These are phyloP conservation scores for Vollenhovia emeryi DNA, from an alignment of 1,140 invertebrate genomes.

Conservation along the genomic window DNA sequence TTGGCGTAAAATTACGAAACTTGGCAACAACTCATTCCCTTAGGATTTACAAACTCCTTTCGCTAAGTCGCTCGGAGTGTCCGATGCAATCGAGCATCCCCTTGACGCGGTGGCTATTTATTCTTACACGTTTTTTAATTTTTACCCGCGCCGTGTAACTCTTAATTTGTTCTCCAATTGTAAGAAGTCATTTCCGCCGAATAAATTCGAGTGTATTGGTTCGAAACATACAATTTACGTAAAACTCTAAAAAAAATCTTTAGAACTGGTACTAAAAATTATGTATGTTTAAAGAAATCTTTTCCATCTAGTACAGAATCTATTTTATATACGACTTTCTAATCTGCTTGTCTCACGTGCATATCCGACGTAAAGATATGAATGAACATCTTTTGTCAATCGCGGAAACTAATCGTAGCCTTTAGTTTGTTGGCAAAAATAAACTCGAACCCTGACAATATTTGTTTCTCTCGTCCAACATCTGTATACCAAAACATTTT, in stretches of 20 bases:
- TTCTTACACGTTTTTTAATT: neutral
- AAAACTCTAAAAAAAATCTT: neutral
- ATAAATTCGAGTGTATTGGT: neutral
- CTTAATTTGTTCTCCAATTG: neutral
- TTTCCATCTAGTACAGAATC: neutral
- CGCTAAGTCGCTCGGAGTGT: conserved; percentile 18
- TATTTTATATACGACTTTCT: neutral
- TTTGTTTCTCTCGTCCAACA: neutral
- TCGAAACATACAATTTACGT: neutral
- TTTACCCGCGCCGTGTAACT: neutral
- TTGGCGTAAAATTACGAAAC: conserved; percentile 19
- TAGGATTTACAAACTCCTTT: conserved; percentile 15
- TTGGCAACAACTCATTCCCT: conserved; percentile 15
- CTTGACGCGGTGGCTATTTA: conserved; percentile 14
- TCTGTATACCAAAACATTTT: neutral
- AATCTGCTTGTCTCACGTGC: neutral
- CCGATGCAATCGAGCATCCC: conserved; percentile 43
- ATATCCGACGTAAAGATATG: neutral
- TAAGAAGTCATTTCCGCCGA: neutral
- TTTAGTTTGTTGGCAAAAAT: neutral
- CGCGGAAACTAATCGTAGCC: neutral
- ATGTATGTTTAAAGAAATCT: neutral
- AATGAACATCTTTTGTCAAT: neutral
- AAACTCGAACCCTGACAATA: neutral
- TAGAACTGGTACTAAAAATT: neutral